Evolutionary conservation across 2,113 vertebrate genomes (phyloP).

Genomic region (Mugil cephalus): DNA sequence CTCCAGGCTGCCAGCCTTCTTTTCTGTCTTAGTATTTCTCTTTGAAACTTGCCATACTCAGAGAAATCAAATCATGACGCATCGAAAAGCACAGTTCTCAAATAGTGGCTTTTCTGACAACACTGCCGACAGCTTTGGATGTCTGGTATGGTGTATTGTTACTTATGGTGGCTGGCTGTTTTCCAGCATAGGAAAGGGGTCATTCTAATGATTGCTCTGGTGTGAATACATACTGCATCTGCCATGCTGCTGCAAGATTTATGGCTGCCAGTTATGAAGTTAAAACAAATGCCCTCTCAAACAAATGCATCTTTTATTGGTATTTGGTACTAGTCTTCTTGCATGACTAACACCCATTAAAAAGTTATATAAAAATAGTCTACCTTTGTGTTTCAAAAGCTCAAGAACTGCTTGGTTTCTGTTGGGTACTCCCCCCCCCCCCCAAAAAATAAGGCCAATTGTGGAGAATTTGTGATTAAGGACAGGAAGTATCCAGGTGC

Average conservation of each 20-base stretch:
- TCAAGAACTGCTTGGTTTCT: background rate
- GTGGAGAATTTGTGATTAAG: slow-evolving; percentile 48
- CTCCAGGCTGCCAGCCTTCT: slow-evolving; percentile 68
- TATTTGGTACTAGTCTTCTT: too few species aligned
- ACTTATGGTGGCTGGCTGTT: slow-evolving; percentile 46
- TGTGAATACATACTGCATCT: slow-evolving; percentile 35
- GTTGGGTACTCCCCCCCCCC: background rate
- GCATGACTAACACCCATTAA: background rate
- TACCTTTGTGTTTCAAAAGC: background rate
- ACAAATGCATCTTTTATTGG: too few species aligned
- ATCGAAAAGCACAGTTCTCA: slow-evolving; percentile 61
- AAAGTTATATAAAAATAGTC: background rate
- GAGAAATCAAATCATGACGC: slow-evolving; percentile 73
- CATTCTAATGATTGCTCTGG: slow-evolving; percentile 25
- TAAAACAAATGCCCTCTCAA: slow-evolving; percentile 10
- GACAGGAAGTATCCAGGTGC: slow-evolving; percentile 55
- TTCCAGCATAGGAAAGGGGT: slow-evolving; percentile 21
- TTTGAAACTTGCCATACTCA: slow-evolving; percentile 69
- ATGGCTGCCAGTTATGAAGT: slow-evolving; percentile 2
- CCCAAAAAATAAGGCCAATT: slow-evolving; percentile 7
- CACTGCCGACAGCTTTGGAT: slow-evolving; percentile 51
- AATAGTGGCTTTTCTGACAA: slow-evolving; percentile 67
- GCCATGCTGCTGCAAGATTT: slow-evolving; percentile 7
- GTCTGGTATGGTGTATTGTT: slow-evolving; percentile 38
- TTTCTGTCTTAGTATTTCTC: slow-evolving; percentile 60